Base-by-base conservation (phyloP, 2,797 vertebrate species). In the Epinephelus malabaricus region DNA sequence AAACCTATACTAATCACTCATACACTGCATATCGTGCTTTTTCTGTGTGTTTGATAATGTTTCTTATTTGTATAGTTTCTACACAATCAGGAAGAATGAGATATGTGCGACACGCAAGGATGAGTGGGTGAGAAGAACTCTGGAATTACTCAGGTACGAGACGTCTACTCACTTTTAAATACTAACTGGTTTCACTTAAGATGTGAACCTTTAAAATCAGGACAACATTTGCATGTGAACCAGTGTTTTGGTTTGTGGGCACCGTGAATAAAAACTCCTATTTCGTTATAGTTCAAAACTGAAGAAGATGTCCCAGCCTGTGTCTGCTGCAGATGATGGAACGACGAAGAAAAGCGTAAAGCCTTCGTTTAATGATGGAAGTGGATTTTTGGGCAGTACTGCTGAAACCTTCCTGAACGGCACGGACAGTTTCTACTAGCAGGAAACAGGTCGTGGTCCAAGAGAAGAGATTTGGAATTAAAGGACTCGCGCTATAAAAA, bases 61-160 rank as follows among this genome's bases (percentile, higher is more conserved):
- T 27, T 76, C 1, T 81, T 5, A 5, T 18, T 66, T 2, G 76
- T 90, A 3, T 60, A 96, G 95, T 74, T 95, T 96, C 72, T 79
- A 87, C 74, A 95, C 91, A 0, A 45, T 73, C 5, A 80, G 13
- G 25, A 86, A 91, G 12, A 76, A 13, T 0, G 78, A 86, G 69
- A 43, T 95, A 0, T 95, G 95, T 58, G 92, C 80, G 0, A 87
- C 40, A 3, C 27, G 5, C 0, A 23, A 78, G 15, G 92, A 94
- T 12, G 13, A 66, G 27, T 95, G 95, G 95, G 95, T 95, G 86
- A 93, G 27, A 59, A 63, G 9, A 17, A 3, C 8, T 19, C 84
- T 95, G 59, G 13, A 43, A 1, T 72, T 14, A 49, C 89, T 96
- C 78, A 94, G 95, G 95, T 96, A 91, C 40, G 77, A 73, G 9